These are phyloP conservation scores for Gobius niger DNA, from an alignment of 2,113 vertebrate species.

Conservation along the genomic window DNA sequence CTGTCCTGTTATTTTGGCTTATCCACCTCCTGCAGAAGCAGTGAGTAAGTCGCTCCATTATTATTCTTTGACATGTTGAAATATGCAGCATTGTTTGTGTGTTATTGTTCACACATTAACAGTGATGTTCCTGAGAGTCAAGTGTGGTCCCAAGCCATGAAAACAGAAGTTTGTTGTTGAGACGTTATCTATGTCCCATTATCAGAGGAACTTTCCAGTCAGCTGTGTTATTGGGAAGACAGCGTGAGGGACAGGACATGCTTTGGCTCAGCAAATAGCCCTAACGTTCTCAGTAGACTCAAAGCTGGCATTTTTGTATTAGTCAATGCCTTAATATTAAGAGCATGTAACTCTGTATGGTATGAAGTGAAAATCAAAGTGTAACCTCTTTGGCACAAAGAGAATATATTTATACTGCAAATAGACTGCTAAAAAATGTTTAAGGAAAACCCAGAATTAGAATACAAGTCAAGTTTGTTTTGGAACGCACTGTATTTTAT, in stretches of 20 bases:
- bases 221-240: conserved; percentile 50
- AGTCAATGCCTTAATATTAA: no score
- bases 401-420: no score
- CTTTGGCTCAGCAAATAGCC: conserved; percentile 19
- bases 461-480: no score
- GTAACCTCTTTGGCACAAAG: no score
- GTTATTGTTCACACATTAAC: background rate
- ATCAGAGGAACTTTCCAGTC: conserved; percentile 66
- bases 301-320: no score
- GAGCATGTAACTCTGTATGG: no score
- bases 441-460: no score
- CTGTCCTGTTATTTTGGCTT: conserved; percentile 57
- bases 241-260: conserved; percentile 45
- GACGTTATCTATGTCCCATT: conserved; percentile 44
- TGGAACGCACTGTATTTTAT: no score
- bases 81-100: conserved; percentile 4
- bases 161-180: conserved; percentile 31
- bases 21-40: conserved; percentile 60
- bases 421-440: no score
- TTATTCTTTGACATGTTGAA: conserved; percentile 45
- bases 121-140: conserved; percentile 14
- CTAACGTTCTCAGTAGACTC: no score
- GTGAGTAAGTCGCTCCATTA: conserved; percentile 32
- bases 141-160: conserved; percentile 13
- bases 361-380: no score